Base-by-base conservation (phyloP, 1,140 invertebrate genomes). In the Scaptodrosophila lebanonensis region DNA sequence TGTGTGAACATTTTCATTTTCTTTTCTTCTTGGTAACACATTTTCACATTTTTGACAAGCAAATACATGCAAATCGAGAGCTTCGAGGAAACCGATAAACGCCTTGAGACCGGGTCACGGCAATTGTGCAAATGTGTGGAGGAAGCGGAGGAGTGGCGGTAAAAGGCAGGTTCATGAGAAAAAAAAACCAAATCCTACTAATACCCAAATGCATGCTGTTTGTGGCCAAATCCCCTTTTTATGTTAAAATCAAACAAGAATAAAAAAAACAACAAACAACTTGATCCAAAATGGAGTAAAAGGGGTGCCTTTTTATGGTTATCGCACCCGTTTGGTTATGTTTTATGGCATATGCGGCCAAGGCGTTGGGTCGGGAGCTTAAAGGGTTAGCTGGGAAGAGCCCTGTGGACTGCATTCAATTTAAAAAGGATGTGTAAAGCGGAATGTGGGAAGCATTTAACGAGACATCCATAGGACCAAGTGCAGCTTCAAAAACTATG, bases 231-330 rank as follows among this genome's bases (percentile, higher is more conserved):
- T 71, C 72, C 70, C 70, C 62, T 52, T 58, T 79, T 77, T 72
- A 77, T 76, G 71, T 61, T 57, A 51, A 75, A 75, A 75, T 75
- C 71, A 75, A 75, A 75, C 71, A 76, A 76, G 66, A 75, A 75
- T 76, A 76, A 75, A 75, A 75, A 56, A 17, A 18, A 36, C 45
- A 53, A 65, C 51, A 53, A 60, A 38, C 50, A 56, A 39, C n/a
- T n/a, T 40, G 47, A 61, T 50, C 49, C 29, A 57, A 62, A 62
- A 48, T 62, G 52, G 52, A 43, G 38, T 40, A 47, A 36, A 62
- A 51, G 59, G 58, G 56, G 33, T 51, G 38, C 38, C 58, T 51
- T 72, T 71, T 79, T 77, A 77, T 68, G 73, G 58, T 60, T 73
- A 79, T 68, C 50, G 47, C 58, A 49, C 56, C 35, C 54, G 59